Conservation (phyloP, 1,140 invertebrate species). For the Diprion similis region DNA sequence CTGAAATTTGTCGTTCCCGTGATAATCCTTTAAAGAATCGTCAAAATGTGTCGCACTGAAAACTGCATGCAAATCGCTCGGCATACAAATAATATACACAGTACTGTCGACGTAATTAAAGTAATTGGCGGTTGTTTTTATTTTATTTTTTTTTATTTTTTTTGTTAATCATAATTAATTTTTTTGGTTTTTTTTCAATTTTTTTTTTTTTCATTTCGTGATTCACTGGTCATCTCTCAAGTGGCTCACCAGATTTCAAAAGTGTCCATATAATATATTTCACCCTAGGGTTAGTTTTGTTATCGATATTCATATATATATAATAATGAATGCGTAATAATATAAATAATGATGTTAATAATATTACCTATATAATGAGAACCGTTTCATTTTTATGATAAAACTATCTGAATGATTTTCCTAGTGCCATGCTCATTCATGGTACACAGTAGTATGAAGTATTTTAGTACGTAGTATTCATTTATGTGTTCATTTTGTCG, state of each 20-base stretch:
- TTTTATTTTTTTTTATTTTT: conserved; percentile 24
- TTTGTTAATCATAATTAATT: conserved; percentile 11
- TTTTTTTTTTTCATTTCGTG: conserved; percentile 31
- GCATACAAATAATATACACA: conserved; percentile 57
- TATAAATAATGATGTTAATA: conserved; percentile 62
- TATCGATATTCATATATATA: conserved; percentile 53
- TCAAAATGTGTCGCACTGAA: conserved; percentile 60
- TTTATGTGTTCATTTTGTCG: neutral
- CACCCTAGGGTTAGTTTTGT: conserved; percentile 54
- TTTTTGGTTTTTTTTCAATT: conserved; percentile 22
- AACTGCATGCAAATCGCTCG: conserved; percentile 59
- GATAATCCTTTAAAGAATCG: conserved; percentile 50
- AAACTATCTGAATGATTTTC: conserved; percentile 57
- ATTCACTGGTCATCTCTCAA: conserved; percentile 14
- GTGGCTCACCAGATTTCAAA: conserved; percentile 33
- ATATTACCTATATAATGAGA: conserved; percentile 55
- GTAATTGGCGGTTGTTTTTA: conserved; percentile 60
- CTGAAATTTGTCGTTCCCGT: conserved; percentile 23
- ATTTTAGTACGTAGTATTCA: neutral
- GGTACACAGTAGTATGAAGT: conserved; percentile 2
- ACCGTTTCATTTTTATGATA: conserved; percentile 56
- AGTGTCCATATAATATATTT: conserved; percentile 43
- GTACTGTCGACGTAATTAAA: conserved; percentile 59
- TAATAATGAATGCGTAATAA: conserved; percentile 56
- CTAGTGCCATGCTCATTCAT: conserved; percentile 49